These are phyloP conservation scores for Leucophenga maculata DNA, from an alignment of 2,888 invertebrate genomes.

Conservation along the genomic window DNA sequence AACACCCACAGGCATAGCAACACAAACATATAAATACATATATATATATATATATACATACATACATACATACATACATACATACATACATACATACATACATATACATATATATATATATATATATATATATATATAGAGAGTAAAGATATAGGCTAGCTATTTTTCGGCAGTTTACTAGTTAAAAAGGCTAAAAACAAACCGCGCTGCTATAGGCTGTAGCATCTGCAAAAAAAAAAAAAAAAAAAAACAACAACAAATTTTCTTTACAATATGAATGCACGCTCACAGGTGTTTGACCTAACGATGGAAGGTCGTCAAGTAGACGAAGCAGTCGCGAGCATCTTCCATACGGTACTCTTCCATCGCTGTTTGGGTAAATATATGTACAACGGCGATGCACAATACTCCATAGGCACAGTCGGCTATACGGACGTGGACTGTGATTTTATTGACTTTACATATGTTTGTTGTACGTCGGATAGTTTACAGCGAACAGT, in stretches of 20 bases:
- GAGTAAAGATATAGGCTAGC: too few species aligned
- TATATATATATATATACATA: neutral
- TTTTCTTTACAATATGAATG: slow-evolving; percentile 78
- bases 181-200: too few species aligned
- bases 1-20: slow-evolving; percentile 28
- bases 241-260: too few species aligned
- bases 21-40: neutral
- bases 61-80: slow-evolving; percentile 5
- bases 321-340: slow-evolving; percentile 92
- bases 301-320: slow-evolving; percentile 91
- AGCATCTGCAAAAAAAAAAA: too few species aligned
- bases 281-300: slow-evolving; percentile 85
- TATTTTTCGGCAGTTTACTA: too few species aligned
- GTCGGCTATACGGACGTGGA: slow-evolving; percentile 97
- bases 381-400: slow-evolving; percentile 94
- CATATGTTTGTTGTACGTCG: slow-evolving; percentile 95
- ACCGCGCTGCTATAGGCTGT: too few species aligned
- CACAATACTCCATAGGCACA: slow-evolving; percentile 95
- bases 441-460: slow-evolving; percentile 98
- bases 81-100: neutral
- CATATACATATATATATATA: neutral
- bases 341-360: slow-evolving; percentile 92
- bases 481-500: slow-evolving; percentile 81
- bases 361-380: slow-evolving; percentile 93
- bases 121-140: neutral